These are phyloP conservation scores for Tetropium fuscum DNA, from an alignment of 2,888 invertebrate species.

Conservation along the genomic window DNA sequence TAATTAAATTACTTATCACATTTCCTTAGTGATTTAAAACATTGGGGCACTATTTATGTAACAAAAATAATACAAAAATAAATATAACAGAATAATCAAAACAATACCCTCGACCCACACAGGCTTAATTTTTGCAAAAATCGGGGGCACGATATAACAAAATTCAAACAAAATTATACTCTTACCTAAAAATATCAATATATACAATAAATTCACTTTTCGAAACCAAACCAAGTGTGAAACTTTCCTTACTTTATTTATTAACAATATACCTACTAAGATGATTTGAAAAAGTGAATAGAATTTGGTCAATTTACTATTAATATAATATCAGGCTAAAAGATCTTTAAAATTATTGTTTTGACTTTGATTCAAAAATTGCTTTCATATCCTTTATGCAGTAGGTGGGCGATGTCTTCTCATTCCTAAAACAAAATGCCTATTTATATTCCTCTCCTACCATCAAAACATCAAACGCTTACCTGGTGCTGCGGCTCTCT, in stretches of 20 bases:
- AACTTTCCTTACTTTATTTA: conserved; percentile 10
- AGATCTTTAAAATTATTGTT: conserved; percentile 54
- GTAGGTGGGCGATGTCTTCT: conserved; percentile 75
- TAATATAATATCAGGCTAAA: conserved; percentile 29
- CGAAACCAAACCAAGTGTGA: conserved; percentile 9
- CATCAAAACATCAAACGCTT: conserved; percentile 36
- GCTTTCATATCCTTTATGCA: conserved; percentile 87
- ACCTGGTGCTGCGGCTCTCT: conserved; percentile 62
- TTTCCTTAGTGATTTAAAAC: conserved; percentile 24
- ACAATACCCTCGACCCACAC: neutral
- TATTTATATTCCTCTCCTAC: neutral
- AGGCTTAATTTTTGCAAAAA: conserved; percentile 4
- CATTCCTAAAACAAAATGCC: conserved; percentile 68
- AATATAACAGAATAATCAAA: conserved; percentile 28
- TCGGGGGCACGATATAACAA: conserved; percentile 17
- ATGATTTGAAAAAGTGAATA: conserved; percentile 35
- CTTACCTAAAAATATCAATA: conserved; percentile 23
- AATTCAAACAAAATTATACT: conserved; percentile 21
- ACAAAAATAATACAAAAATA: conserved; percentile 35
- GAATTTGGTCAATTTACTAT: conserved; percentile 44
- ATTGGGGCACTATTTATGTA: conserved; percentile 27
- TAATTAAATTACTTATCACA: conserved; percentile 32
- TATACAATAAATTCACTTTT: conserved; percentile 27
- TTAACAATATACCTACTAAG: conserved; percentile 6
- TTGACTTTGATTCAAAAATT: conserved; percentile 81